phyloP scores from a whole-genome alignment of 1,140 invertebrate genomes.

The Panagrolaimus sp. region DNA sequence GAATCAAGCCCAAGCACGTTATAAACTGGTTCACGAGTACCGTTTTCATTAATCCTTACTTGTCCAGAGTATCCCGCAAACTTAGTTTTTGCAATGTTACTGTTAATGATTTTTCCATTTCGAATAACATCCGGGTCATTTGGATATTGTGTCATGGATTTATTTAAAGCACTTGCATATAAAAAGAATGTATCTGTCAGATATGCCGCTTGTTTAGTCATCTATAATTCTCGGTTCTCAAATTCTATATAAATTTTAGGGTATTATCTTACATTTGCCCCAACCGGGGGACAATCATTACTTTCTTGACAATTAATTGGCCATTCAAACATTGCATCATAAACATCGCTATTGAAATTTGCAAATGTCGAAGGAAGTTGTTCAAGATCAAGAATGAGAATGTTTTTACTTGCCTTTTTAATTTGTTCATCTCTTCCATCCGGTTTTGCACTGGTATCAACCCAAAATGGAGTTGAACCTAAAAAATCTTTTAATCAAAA shows the following conservation, averaged over 20 bases:
- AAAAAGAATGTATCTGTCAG: not conserved
- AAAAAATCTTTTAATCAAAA: not conserved
- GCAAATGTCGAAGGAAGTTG: not conserved
- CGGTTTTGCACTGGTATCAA: not conserved
- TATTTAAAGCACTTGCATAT: slow-evolving; percentile 8
- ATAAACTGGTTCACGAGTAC: not conserved
- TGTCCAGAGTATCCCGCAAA: not conserved
- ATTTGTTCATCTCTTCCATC: slow-evolving; percentile 16
- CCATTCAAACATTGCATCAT: slow-evolving; percentile 2
- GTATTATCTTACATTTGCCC: not conserved
- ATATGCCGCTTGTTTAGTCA: slow-evolving; percentile 6
- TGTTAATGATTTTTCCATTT: not conserved
- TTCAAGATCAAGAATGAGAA: not conserved
- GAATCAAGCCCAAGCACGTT: not conserved
- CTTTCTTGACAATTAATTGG: not conserved
- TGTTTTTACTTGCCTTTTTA: slow-evolving; percentile 17
- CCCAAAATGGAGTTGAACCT: slow-evolving; percentile 23
- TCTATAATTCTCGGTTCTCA: not conserved
- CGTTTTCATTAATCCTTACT: not conserved
- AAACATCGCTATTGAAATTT: not conserved
- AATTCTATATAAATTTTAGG: not conserved
- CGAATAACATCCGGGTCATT: not conserved
- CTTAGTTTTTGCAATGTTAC: not conserved
- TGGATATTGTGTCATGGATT: not conserved
- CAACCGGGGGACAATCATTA: not conserved